These are phyloP conservation scores for Oreochromis tanganicae DNA, from an alignment of 2,113 vertebrate genomes.

Conservation along the genomic window DNA sequence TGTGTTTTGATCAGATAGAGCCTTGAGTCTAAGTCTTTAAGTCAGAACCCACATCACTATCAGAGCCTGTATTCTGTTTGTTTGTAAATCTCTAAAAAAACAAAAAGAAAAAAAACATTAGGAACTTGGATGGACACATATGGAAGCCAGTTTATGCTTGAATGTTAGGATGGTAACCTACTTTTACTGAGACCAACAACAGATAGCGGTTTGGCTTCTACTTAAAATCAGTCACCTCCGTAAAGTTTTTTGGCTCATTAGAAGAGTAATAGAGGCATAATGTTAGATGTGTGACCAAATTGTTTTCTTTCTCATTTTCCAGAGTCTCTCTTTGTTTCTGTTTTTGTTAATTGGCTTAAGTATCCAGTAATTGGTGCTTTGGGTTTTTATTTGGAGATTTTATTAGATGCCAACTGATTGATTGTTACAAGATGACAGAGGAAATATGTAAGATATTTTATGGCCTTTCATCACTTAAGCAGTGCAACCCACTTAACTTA, in stretches of 20 bases:
- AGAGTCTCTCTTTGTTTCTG: slow-evolving; percentile 20
- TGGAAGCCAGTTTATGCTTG: slow-evolving; percentile 28
- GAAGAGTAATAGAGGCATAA: slow-evolving; percentile 23
- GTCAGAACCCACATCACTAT: background rate
- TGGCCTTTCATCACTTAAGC: slow-evolving; percentile 29
- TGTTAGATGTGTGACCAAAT: slow-evolving; percentile 48
- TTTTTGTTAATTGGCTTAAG: slow-evolving; percentile 39
- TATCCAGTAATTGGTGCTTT: slow-evolving; percentile 33
- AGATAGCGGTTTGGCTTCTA: slow-evolving; percentile 37
- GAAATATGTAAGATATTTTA: slow-evolving; percentile 36
- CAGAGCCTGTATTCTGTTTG: slow-evolving; percentile 16
- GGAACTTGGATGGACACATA: slow-evolving; percentile 27
- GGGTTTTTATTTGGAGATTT: slow-evolving; percentile 37
- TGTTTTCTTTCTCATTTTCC: slow-evolving; percentile 31
- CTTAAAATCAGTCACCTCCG: slow-evolving; percentile 17
- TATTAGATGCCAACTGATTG: slow-evolving; percentile 36
- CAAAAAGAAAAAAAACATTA: background rate
- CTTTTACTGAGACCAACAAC: slow-evolving; percentile 20
- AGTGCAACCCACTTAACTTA: background rate
- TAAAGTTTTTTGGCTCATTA: slow-evolving; percentile 53
- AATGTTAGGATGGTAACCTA: slow-evolving; percentile 16
- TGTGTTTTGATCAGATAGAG: background rate
- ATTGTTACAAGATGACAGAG: slow-evolving; percentile 36
- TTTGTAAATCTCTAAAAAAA: slow-evolving; percentile 30
- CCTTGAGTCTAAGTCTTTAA: background rate